Conservation (phyloP, 1,140 invertebrate species). For the Brachionus asplanchnoidis region DNA sequence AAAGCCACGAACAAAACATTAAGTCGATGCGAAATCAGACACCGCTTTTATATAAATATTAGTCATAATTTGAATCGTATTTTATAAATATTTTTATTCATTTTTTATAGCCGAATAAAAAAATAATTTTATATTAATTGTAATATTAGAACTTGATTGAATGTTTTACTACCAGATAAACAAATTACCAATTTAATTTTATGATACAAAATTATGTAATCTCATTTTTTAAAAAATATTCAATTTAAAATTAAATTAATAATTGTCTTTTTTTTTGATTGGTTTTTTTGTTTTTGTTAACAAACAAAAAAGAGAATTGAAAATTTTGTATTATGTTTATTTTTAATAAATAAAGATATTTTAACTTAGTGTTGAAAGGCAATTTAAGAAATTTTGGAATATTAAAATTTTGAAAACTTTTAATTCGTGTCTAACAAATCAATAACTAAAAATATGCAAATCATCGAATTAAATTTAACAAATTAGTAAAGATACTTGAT, state of each 20-base stretch:
- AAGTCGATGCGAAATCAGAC: neutral
- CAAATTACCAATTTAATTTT: neutral
- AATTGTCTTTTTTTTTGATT: neutral
- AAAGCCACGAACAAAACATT: slow-evolving; percentile 67
- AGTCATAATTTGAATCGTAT: neutral
- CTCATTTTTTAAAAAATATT: neutral
- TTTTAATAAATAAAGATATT: neutral
- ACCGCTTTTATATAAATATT: neutral
- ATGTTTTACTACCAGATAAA: neutral
- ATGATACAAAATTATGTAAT: neutral
- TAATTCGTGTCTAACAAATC: too few relatives aligned
- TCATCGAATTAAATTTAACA: too few relatives aligned
- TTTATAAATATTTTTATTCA: neutral
- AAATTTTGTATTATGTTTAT: neutral
- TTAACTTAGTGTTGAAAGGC: neutral
- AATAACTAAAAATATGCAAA: too few relatives aligned
- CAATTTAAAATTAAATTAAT: neutral
- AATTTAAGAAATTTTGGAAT: neutral
- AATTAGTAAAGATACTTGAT: too few relatives aligned
- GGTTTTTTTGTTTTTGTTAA: neutral
- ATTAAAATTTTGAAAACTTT: too few relatives aligned
- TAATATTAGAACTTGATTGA: neutral
- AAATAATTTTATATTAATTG: neutral
- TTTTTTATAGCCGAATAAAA: neutral
- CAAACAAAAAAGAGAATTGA: neutral